phyloP scores from a whole-genome alignment of 1,140 invertebrate species.

The Pantala flavescens region DNA sequence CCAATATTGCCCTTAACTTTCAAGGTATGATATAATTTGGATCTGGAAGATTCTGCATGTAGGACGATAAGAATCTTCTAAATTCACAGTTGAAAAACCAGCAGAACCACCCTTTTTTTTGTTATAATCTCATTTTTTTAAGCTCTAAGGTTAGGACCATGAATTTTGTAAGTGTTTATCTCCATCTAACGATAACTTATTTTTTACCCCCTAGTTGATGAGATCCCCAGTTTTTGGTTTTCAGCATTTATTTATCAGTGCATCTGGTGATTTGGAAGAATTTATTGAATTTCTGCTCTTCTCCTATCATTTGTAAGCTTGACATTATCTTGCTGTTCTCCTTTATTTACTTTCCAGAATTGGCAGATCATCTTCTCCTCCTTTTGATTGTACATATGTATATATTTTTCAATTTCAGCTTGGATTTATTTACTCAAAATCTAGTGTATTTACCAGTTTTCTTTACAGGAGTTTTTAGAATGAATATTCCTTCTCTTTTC shows the following conservation, averaged over 20 bases:
- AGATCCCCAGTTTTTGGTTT: background rate
- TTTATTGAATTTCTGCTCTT: background rate
- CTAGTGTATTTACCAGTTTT: background rate
- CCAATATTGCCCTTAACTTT: constrained; percentile 98
- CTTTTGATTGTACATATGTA: background rate
- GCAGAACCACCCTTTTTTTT: background rate
- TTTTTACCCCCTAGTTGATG: constrained; percentile 1
- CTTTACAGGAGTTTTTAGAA: background rate
- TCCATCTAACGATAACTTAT: background rate
- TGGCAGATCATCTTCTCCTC: background rate
- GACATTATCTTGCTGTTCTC: background rate
- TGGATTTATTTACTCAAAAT: background rate
- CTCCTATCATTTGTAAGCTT: background rate
- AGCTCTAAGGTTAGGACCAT: too few species aligned
- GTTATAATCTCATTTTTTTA: background rate
- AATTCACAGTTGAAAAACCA: background rate
- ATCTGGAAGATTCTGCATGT: constrained; percentile 1
- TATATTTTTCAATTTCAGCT: background rate
- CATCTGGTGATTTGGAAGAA: background rate
- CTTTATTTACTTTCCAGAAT: background rate
- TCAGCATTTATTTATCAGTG: background rate
- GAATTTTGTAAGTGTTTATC: background rate
- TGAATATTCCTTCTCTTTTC: background rate
- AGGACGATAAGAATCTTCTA: constrained; percentile 1
- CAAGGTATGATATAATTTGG: constrained; percentile 63